These are phyloP conservation scores for Streblospio benedicti DNA, from an alignment of 1,140 invertebrate species.

Conservation along the genomic window DNA sequence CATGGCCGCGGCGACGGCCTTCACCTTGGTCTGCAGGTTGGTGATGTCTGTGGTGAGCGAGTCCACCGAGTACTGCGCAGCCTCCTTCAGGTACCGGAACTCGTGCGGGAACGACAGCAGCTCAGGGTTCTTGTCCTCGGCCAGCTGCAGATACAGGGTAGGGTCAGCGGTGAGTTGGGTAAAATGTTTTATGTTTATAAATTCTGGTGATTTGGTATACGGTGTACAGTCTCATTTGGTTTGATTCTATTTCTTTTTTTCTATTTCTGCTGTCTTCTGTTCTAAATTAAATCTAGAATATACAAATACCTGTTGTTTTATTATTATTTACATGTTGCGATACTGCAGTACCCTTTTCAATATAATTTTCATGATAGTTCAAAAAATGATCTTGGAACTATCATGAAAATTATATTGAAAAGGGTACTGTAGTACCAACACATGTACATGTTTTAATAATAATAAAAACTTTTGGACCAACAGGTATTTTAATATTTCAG, in stretches of 20 bases:
- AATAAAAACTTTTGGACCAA: neutral
- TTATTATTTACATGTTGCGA: too few relatives aligned
- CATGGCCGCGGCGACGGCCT: slow-evolving; percentile 30
- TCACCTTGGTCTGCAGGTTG: slow-evolving; percentile 30
- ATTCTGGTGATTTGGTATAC: too few relatives aligned
- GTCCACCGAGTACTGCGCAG: slow-evolving; percentile 40
- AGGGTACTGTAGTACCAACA: neutral
- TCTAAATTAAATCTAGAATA: too few relatives aligned
- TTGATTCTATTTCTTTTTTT: too few relatives aligned
- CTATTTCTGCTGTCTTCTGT: too few relatives aligned
- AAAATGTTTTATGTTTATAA: too few relatives aligned
- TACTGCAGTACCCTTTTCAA: neutral
- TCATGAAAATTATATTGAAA: neutral
- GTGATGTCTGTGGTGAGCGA: slow-evolving; percentile 31
- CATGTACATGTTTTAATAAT: neutral
- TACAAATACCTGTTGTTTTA: too few relatives aligned
- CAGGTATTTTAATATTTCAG: too few relatives aligned
- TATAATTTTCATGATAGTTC: neutral
- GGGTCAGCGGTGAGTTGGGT: too few relatives aligned
- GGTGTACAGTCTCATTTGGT: too few relatives aligned
- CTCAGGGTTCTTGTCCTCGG: slow-evolving; percentile 32
- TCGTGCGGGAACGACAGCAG: slow-evolving; percentile 36
- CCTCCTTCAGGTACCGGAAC: slow-evolving; percentile 42
- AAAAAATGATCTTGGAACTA: neutral
- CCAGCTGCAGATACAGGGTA: slow-evolving; percentile 16